phyloP scores from a whole-genome alignment of 2,888 invertebrate species.

The Alloscopus bannaensis region DNA sequence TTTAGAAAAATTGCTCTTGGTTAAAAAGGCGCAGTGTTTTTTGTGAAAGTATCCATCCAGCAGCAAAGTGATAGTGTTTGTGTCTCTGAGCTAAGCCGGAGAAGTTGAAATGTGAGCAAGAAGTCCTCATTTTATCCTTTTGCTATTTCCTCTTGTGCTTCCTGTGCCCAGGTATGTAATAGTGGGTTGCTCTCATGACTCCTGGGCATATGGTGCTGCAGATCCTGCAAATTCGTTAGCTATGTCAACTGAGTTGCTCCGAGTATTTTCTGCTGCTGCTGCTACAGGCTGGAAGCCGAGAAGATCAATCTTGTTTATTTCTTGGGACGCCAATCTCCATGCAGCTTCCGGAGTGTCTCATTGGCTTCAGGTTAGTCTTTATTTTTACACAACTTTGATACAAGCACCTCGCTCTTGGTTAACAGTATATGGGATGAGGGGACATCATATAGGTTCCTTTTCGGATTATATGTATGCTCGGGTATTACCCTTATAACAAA shows the following conservation, averaged over 20 bases:
- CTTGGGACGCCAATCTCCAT: constrained; percentile 72
- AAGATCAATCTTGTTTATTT: constrained; percentile 72
- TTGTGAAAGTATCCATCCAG: too few species aligned
- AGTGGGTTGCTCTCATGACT: constrained; percentile 72
- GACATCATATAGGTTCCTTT: too few species aligned
- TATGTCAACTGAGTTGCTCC: constrained; percentile 69
- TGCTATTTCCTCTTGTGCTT: background rate
- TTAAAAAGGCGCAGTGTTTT: too few species aligned
- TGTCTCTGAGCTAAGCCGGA: too few species aligned
- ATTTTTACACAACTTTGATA: too few species aligned
- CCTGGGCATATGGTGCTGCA: constrained; percentile 72
- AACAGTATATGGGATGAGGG: too few species aligned
- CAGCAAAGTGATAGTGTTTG: background rate
- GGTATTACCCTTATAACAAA: too few species aligned
- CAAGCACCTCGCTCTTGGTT: too few species aligned
- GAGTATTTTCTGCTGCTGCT: constrained; percentile 67
- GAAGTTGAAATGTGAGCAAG: constrained; percentile 3
- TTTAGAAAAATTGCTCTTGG: too few species aligned
- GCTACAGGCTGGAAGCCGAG: constrained; percentile 72
- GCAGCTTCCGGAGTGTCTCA: constrained; percentile 69
- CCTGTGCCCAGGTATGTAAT: constrained; percentile 68
- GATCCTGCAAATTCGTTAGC: constrained; percentile 71
- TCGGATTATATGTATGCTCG: too few species aligned
- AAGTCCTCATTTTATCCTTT: background rate
- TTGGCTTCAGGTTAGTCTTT: constrained; percentile 70